Evolutionary conservation across 1,140 invertebrate genomes (phyloP).

Genomic region (Ostrea edulis): DNA sequence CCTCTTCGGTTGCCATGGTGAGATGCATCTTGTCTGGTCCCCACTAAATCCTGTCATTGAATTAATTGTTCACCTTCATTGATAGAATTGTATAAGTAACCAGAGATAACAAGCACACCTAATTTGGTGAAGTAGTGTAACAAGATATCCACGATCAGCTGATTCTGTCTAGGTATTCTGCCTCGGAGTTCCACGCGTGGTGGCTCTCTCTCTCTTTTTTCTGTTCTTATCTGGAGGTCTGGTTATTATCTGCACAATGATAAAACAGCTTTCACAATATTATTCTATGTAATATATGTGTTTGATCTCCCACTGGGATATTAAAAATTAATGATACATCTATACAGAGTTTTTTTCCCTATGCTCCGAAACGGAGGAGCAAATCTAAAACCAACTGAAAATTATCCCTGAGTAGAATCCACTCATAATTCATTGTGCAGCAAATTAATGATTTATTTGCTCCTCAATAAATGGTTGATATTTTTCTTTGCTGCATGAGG

Average conservation of each 20-base stretch:
- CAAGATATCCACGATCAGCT: slow-evolving; percentile 10
- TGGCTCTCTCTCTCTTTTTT: slow-evolving; percentile 10
- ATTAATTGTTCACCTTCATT: slow-evolving; percentile 34
- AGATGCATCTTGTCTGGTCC: slow-evolving; percentile 20
- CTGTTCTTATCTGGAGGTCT: neutral
- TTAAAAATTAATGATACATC: slow-evolving; percentile 23
- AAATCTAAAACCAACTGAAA: neutral
- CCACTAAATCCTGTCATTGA: neutral
- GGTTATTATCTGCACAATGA: slow-evolving; percentile 36
- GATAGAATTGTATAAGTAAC: slow-evolving; percentile 14
- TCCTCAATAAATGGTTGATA: neutral
- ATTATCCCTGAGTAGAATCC: neutral
- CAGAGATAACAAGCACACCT: slow-evolving; percentile 30
- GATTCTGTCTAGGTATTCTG: neutral
- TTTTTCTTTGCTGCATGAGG: neutral
- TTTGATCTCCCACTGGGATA: slow-evolving; percentile 15
- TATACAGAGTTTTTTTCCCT: neutral
- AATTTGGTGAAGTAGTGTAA: slow-evolving; percentile 40
- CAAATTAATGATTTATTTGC: slow-evolving; percentile 36
- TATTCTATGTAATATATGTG: slow-evolving; percentile 20
- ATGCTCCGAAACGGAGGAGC: neutral
- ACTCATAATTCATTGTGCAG: slow-evolving; percentile 1
- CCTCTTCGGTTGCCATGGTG: slow-evolving; percentile 29
- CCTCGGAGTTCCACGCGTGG: neutral
- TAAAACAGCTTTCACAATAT: slow-evolving; percentile 32